Base-by-base conservation (phyloP, 2,888 invertebrate species). In the Cheilosia soror region DNA sequence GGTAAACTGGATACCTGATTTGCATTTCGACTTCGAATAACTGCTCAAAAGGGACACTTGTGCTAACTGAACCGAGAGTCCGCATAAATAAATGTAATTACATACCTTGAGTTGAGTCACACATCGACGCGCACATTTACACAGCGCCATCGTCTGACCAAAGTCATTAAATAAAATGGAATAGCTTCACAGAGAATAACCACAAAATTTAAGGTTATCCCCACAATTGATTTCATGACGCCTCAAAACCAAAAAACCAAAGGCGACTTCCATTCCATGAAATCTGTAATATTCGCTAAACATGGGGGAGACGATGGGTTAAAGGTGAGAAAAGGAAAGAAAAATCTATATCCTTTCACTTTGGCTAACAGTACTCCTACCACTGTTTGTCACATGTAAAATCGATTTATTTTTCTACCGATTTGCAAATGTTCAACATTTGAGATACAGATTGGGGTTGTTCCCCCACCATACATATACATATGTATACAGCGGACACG, bases 351-450 rank as follows among this genome's bases (percentile, higher is more conserved):
- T 63, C 69, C 55, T 47, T 63, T 63, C 69, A 57, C 68, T 51
- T 42, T 37, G 37, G 11, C 9, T 6, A 44, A 44, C 47, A 20
- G n/a, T n/a, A 2, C 20, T 31, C 51, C 60, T 71, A 60, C 62
- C 37, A 72, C 71, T 71, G 84, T 75, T 75, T 80, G 84, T 84
- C 84, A 75, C 84, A 80, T 84, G 80, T 80, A 80, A 76, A 84
- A 80, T 84, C 84, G 84, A 84, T 84, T 84, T 71, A 60, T 69
- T 76, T 75, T 84, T 65, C 84, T 84, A 65, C 75, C 80, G 80
- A 84, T 84, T 84, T 80, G 75, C 65, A 76, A 84, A 84, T 84
- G 84, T 84, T 80, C 25, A 69, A 80, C 84, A 84, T 76, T 80
- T 37, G 58, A 62, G 75, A 65, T 80, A 80, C 84, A 75, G 75